phyloP scores from a whole-genome alignment of 2,888 invertebrate species.

The Cataglyphis altisquamis region DNA sequence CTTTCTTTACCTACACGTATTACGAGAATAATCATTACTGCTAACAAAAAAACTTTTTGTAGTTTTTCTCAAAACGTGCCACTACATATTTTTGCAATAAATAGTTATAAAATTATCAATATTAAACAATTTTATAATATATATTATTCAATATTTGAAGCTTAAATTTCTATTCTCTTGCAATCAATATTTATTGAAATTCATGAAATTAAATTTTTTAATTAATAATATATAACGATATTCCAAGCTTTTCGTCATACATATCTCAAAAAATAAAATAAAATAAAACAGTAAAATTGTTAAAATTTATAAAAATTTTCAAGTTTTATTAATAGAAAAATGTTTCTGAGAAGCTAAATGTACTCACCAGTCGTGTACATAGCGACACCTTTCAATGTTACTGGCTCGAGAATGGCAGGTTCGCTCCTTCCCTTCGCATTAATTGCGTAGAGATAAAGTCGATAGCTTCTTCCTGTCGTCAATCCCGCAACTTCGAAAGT shows the following conservation, averaged over 20 bases:
- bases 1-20: slow-evolving; percentile 55
- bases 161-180: neutral
- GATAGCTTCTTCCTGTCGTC: slow-evolving; percentile 92
- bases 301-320: neutral
- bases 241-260: neutral
- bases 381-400: slow-evolving; percentile 94
- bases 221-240: neutral
- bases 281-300: neutral
- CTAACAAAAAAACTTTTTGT: slow-evolving; percentile 71
- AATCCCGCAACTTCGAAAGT: slow-evolving; percentile 90
- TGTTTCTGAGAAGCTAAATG: slow-evolving; percentile 20
- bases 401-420: slow-evolving; percentile 93
- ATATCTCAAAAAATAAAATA: neutral
- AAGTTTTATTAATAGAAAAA: neutral
- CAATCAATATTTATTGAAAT: neutral
- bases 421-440: slow-evolving; percentile 96
- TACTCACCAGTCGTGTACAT: slow-evolving; percentile 92
- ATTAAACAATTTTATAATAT: slow-evolving; percentile 11
- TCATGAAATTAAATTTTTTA: neutral
- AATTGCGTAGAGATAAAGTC: slow-evolving; percentile 93
- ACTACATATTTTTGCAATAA: slow-evolving; percentile 22
- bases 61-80: neutral
- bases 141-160: neutral
- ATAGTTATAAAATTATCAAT: slow-evolving; percentile 18
- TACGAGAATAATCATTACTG: slow-evolving; percentile 70